Evolutionary conservation across 2,888 invertebrate species (phyloP), one percentile per base, ranked within the genome.

Genomic region (Rambutsinella grinnellia): DNA sequence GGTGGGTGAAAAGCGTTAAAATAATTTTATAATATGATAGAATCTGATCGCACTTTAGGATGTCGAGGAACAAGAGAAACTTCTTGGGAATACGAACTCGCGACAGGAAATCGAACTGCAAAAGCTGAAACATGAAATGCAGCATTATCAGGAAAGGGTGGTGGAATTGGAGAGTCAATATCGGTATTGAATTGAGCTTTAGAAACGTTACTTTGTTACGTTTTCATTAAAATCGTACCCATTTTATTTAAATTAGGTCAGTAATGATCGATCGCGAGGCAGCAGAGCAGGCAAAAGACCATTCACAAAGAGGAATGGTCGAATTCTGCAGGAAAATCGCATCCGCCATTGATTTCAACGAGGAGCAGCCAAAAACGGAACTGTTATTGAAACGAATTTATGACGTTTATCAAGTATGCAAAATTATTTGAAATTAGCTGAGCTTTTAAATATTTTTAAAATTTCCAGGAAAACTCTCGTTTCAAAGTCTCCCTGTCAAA

Each of bases 1-100:
- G 86, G 88, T 88, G 70, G 13, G 15, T 24, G n/a, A n/a, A n/a
- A n/a, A n/a, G n/a, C n/a, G n/a, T n/a, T n/a, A n/a, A n/a, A n/a
- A n/a, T n/a, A n/a, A n/a, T n/a, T n/a, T n/a, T n/a, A n/a, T n/a
- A n/a, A n/a, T n/a, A n/a, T n/a, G n/a, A n/a, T n/a, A n/a, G n/a
- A n/a, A n/a, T n/a, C n/a, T n/a, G n/a, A n/a, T n/a, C n/a, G n/a
- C 36, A 5, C 13, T 23, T 46, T 90, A 93, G 87, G 92, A 94
- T 78, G 87, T 93, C 49, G 95, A 95, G 85, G 93, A 93, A 84
- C 89, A 92, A 63, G 93, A 94, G 85, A 89, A 93, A 56, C 90
- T 90, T 83, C 88, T 93, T 17, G 92, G 92, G 80, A 89, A 88
- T 0, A 81, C 84, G 0, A 90, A 90, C 76, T 90, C 91, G 1